A percentile compares a stretch with the other conserved stretches of the same genome.
phyloP scores from a whole-genome alignment of 2,888 invertebrate species.

The Augiades crinisus region DNA sequence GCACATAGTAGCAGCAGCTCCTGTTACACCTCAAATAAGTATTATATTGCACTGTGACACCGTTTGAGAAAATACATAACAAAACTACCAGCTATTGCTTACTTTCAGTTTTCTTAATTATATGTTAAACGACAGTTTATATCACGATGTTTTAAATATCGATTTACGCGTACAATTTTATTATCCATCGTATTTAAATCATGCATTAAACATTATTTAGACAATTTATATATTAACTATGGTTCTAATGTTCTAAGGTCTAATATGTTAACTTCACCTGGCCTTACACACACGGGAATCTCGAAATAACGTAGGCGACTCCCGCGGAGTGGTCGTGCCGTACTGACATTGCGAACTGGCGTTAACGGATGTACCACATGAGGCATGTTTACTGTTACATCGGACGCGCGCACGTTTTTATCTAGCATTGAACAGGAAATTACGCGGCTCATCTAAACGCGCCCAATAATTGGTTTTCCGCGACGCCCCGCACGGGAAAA shows the following conservation, averaged over 20 bases:
- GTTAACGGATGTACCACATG: slow-evolving; percentile 17
- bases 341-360: not conserved
- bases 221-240: too few species aligned
- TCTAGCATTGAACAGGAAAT: slow-evolving; percentile 2
- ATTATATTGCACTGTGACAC: too few species aligned
- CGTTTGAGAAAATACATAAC: too few species aligned
- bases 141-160: too few species aligned
- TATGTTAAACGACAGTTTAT: too few species aligned
- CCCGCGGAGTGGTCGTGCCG: slow-evolving; percentile 8
- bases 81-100: too few species aligned
- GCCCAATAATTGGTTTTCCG: not conserved
- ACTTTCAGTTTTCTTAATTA: too few species aligned
- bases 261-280: slow-evolving; percentile 12
- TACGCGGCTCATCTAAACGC: not conserved
- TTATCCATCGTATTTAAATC: too few species aligned
- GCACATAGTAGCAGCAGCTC: too few species aligned
- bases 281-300: not conserved
- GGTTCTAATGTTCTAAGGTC: too few species aligned
- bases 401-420: not conserved
- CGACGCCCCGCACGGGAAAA: slow-evolving; percentile 1
- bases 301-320: slow-evolving; percentile 22
- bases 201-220: not conserved
- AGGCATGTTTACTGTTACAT: slow-evolving; percentile 16
- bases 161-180: too few species aligned
- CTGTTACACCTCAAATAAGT: too few species aligned